Evolutionary conservation across 2,888 invertebrate genomes (phyloP).

Genomic region (Eremobia ochroleuca): DNA sequence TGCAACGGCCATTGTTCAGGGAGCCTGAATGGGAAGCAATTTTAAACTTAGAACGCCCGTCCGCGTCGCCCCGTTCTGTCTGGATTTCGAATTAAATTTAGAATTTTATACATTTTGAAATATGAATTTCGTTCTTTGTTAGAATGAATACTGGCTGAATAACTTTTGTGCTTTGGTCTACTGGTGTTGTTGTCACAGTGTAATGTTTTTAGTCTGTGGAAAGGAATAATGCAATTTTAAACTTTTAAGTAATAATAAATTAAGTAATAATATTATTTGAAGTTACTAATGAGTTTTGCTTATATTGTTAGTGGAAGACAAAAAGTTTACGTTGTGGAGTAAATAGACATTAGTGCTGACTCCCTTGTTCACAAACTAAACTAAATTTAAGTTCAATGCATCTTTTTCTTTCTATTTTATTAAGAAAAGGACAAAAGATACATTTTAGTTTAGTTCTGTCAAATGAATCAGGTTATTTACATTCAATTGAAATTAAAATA

Average conservation of each 20-base stretch:
- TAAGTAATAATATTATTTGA: too few species aligned
- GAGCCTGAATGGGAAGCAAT: conserved; percentile 79
- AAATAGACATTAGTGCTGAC: too few species aligned
- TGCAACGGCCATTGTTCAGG: conserved; percentile 69
- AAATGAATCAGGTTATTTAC: not conserved
- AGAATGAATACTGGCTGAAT: conserved; percentile 39
- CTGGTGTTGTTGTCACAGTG: conserved; percentile 13
- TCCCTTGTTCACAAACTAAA: too few species aligned
- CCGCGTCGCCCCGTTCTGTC: conserved; percentile 56
- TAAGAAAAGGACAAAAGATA: too few species aligned
- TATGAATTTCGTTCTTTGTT: conserved; percentile 51
- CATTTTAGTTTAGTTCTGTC: too few species aligned
- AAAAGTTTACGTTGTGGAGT: not conserved
- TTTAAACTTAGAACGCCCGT: conserved; percentile 74
- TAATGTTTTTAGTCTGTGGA: conserved; percentile 34
- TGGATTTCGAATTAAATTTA: conserved; percentile 65
- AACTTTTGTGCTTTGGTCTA: conserved; percentile 33
- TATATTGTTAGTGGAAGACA: not conserved
- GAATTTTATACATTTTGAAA: conserved; percentile 60
- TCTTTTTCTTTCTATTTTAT: too few species aligned
- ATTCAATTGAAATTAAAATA: not conserved
- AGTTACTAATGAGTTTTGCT: not conserved
- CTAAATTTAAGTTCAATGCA: too few species aligned
- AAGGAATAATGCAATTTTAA: not conserved
- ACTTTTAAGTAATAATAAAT: not conserved